These are phyloP conservation scores for Eurosta solidaginis DNA, from an alignment of 1,140 invertebrate genomes.

Conservation along the genomic window DNA sequence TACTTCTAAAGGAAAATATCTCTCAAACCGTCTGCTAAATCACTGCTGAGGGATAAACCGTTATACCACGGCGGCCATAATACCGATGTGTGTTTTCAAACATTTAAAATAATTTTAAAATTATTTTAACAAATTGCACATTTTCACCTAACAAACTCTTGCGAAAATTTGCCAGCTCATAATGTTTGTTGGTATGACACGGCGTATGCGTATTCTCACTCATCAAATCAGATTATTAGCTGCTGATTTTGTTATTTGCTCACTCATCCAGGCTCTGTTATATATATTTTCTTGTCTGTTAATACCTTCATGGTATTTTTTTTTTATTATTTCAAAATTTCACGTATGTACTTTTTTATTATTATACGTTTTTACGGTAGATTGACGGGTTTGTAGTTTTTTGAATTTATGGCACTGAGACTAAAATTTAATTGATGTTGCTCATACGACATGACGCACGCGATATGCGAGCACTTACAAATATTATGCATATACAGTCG, in stretches of 20 bases:
- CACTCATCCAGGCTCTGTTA: not conserved
- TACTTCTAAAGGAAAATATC: too few species aligned
- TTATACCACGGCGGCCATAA: too few species aligned
- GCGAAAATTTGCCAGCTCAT: too few species aligned
- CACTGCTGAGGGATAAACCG: too few species aligned
- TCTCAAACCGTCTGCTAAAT: too few species aligned
- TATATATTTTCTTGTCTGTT: not conserved
- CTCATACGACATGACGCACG: constrained; percentile 21
- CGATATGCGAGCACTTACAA: not conserved
- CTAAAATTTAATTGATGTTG: constrained; percentile 3
- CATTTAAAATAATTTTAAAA: not conserved
- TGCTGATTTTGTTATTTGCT: not conserved
- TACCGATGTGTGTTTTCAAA: too few species aligned
- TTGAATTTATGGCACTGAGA: not conserved
- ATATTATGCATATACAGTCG: too few species aligned
- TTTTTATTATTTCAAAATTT: not conserved
- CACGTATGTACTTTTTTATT: not conserved
- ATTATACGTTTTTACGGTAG: not conserved
- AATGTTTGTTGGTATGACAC: not conserved
- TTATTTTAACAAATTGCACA: not conserved
- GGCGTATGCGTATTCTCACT: not conserved
- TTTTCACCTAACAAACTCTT: not conserved
- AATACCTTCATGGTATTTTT: not conserved
- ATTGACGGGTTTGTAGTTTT: constrained; percentile 5
- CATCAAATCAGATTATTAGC: not conserved